A percentile compares a stretch with the other conserved stretches of the same genome.
phyloP scores from a whole-genome alignment of 2,113 vertebrate genomes.

The Mastomys coucha region DNA sequence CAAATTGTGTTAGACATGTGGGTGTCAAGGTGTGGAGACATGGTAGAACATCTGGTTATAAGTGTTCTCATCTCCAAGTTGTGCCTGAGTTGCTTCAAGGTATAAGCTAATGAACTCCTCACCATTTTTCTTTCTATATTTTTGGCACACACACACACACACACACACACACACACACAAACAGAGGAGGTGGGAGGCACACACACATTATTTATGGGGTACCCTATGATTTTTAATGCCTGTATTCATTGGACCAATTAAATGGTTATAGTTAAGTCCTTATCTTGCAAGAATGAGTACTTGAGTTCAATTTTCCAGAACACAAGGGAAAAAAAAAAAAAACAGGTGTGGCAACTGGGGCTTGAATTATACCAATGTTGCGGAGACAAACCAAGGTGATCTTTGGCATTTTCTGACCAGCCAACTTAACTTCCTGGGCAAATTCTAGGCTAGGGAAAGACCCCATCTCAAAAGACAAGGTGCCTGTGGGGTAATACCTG shows the following conservation, averaged over 20 bases:
- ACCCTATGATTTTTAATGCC: neutral
- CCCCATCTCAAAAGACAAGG: neutral
- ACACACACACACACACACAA: neutral
- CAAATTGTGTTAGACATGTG: neutral
- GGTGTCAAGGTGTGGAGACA: neutral
- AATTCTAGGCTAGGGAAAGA: neutral
- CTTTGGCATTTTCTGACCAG: neutral
- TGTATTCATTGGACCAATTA: neutral
- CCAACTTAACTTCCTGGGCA: neutral
- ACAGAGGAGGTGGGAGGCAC: too few relatives aligned
- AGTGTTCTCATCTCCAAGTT: neutral
- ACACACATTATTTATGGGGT: neutral
- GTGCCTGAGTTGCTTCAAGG: neutral
- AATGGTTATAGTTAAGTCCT: neutral
- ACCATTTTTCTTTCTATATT: neutral
- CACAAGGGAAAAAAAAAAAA: rapidly evolving
- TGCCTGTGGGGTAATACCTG: neutral
- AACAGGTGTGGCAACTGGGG: neutral
- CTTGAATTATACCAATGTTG: neutral
- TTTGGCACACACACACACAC: neutral
- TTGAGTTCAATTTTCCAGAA: neutral
- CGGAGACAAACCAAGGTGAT: neutral
- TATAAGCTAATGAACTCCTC: neutral
- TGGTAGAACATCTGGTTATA: neutral
- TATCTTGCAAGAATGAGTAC: neutral